Evolutionary conservation across 2,113 vertebrate genomes (phyloP).

Genomic region (Syngnathus scovelli): DNA sequence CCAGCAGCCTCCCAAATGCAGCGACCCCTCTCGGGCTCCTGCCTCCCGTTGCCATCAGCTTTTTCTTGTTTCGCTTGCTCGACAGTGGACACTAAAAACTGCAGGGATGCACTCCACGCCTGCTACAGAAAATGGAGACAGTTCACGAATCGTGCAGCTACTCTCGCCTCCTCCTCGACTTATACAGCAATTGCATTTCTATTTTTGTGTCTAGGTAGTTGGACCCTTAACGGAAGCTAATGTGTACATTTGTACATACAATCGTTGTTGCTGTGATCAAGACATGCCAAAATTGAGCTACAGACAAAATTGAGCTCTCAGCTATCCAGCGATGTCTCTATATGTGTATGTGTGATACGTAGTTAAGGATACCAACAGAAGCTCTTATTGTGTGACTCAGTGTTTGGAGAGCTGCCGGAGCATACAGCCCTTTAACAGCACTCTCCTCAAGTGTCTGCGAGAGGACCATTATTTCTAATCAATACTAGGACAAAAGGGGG

Average conservation of each 20-base stretch:
- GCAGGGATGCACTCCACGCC: conserved; percentile 18
- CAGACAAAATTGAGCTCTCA: conserved; percentile 41
- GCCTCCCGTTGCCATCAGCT: conserved; percentile 39
- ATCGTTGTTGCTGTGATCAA: conserved; percentile 27
- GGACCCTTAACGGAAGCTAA: conserved; percentile 26
- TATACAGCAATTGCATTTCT: conserved; percentile 53
- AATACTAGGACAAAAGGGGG: conserved; percentile 34
- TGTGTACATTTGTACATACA: conserved; percentile 63
- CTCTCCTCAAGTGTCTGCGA: conserved; percentile 51
- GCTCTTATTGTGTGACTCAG: conserved; percentile 21
- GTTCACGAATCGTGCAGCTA: conserved; percentile 28
- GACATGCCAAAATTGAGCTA: conserved; percentile 40
- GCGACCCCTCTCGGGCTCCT: conserved; percentile 31
- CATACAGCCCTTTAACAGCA: conserved; percentile 34
- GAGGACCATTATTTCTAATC: conserved; percentile 46
- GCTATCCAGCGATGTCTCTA: conserved; percentile 9
- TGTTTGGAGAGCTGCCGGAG: conserved; percentile 39
- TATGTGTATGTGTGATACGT: conserved; percentile 30
- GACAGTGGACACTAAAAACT: conserved; percentile 52
- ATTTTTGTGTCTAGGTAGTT: conserved; percentile 25
- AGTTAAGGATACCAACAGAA: conserved; percentile 29
- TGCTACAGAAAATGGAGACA: conserved; percentile 35
- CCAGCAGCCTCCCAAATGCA: conserved; percentile 55
- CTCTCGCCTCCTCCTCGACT: conserved; percentile 34
- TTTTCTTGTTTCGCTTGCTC: conserved; percentile 53